phyloP scores from a whole-genome alignment of 1,140 invertebrate species.

The Caenorhabditis latens region DNA sequence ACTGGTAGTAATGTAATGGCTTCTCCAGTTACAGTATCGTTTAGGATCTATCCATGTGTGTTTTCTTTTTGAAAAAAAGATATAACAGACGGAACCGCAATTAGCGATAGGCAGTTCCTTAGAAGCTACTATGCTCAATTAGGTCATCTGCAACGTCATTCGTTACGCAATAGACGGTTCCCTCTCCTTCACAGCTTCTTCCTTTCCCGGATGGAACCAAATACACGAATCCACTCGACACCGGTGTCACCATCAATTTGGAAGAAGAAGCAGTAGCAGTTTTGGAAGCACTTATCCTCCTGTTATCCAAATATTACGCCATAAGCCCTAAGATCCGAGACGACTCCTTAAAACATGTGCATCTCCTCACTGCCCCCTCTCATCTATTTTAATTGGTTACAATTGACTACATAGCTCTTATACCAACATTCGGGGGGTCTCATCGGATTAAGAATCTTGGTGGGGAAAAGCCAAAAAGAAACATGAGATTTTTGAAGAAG shows the following conservation, averaged over 20 bases:
- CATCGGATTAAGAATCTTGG: constrained; percentile 56
- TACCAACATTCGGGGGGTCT: constrained; percentile 29
- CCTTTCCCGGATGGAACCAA: constrained; percentile 6
- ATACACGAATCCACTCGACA: not conserved
- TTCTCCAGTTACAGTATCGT: constrained; percentile 30
- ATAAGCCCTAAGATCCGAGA: constrained; percentile 46
- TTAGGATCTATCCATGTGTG: not conserved
- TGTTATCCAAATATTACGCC: constrained; percentile 55
- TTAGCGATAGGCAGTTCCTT: not conserved
- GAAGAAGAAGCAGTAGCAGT: constrained; percentile 1
- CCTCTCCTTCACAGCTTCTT: not conserved
- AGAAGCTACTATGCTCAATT: constrained; percentile 8
- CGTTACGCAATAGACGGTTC: constrained; percentile 50
- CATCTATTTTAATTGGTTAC: constrained; percentile 55
- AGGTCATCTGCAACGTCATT: constrained; percentile 46
- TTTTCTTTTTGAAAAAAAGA: not conserved
- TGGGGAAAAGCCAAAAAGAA: constrained; percentile 31
- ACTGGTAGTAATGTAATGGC: not conserved
- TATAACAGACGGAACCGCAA: constrained; percentile 39
- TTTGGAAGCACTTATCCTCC: constrained; percentile 39
- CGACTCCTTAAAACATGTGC: constrained; percentile 50
- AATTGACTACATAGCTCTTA: constrained; percentile 20
- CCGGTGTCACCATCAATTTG: constrained; percentile 51
- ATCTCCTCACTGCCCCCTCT: not conserved
- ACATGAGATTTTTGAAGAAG: not conserved